A percentile compares a stretch with the other conserved stretches of the same genome.
Evolutionary conservation across 2,113 vertebrate genomes (phyloP).

Genomic region (Butorides virescens): DNA sequence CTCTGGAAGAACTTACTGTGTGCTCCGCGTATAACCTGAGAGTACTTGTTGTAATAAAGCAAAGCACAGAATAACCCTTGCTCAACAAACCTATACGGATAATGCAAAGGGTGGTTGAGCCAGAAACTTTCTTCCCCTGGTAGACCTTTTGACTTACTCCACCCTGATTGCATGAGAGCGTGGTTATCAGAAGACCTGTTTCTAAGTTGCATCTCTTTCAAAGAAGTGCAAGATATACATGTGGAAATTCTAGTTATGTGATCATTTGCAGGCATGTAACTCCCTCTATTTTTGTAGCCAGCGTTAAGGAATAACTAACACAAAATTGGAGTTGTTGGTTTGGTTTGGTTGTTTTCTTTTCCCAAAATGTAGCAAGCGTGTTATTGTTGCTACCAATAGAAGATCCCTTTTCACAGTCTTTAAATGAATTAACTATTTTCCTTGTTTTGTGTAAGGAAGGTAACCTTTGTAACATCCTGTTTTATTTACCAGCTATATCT

Average conservation of each 20-base stretch:
- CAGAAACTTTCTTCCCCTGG: neutral
- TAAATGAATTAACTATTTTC: neutral
- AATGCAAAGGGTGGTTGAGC: neutral
- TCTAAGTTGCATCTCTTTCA: neutral
- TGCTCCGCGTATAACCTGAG: neutral
- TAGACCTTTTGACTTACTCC: neutral
- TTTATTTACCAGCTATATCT: neutral
- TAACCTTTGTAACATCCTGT: neutral
- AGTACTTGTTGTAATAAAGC: neutral
- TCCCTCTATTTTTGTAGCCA: neutral
- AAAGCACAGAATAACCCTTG: neutral
- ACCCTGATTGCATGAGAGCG: rapidly evolving
- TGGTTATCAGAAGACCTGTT: neutral
- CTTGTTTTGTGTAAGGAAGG: neutral
- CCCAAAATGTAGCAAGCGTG: neutral
- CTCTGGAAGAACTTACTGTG: neutral
- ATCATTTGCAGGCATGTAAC: neutral
- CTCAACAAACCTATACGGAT: neutral
- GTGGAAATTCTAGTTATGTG: neutral
- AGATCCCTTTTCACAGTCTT: neutral
- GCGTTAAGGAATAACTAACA: neutral
- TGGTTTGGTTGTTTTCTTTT: too few species aligned
- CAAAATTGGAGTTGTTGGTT: neutral
- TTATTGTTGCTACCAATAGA: neutral
- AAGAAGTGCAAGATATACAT: neutral